Base-by-base conservation (phyloP, 2,888 invertebrate species). In the Julus scanicus region DNA sequence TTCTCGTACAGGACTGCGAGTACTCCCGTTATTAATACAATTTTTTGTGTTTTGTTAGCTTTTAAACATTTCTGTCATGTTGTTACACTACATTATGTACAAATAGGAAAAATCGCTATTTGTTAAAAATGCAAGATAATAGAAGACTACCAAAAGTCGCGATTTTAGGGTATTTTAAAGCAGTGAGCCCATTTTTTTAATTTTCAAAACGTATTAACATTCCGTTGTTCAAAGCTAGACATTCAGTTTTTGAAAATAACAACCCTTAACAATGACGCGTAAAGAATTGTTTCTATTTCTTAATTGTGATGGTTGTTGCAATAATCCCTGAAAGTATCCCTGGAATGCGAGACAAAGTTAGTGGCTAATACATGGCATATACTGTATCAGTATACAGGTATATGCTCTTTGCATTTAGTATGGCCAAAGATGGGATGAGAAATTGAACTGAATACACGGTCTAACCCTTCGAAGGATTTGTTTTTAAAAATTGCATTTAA, bases 351-450 rank as follows among this genome's bases (percentile, higher is more conserved):
- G 29, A 29, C 29, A 29, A 29, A 29, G 29, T 29, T 29, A 29
- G 20, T 29, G 20, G 71, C 29, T 29, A 29, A 71, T 20, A 11
- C 20, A 11, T 9, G 29, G 9, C 20, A 29, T 29, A 80, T 37
- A 29, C 37, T 29, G 29, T 29, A 29, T 29, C 11, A 39, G 80
- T 37, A 71, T n/a, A 29, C 29, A 29, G 29, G 29, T 29, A 37
- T 80, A 8, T 71, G 20, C 11, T 71, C 71, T 71, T 37, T 13
- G 37, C 80, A 80, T 80, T 37, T 80, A 15, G 13, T 37, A 13
- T 37, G 37, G 80, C 80, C 80, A 80, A 80, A 80, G 80, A 80
- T 80, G 80, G 37, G 80, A 80, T 37, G 80, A 37, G 39, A 17
- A 53, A 3, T 53, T 53, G 80, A 80, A 80, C 37, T 37, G 15